These are phyloP conservation scores for Tribolium madens DNA, from an alignment of 1,140 invertebrate genomes.

Conservation along the genomic window DNA sequence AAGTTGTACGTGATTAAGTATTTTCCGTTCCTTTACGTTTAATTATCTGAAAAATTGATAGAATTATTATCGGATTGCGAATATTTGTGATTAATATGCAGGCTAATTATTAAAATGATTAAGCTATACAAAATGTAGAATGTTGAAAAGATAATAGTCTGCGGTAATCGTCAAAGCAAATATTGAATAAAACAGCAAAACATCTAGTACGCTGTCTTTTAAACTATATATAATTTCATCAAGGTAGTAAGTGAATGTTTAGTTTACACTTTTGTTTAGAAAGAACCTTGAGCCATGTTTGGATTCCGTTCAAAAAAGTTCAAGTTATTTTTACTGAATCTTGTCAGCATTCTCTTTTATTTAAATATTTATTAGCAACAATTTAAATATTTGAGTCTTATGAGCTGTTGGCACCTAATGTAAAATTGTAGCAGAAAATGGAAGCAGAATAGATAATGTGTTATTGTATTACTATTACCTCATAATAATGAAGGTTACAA, in stretches of 20 bases:
- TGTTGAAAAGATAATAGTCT: too few species aligned
- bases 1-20: too few species aligned
- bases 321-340: conserved; percentile 57
- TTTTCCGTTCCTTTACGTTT: too few species aligned
- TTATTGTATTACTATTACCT: conserved; percentile 53
- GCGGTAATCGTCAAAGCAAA: background rate
- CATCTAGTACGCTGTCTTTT: conserved; percentile 24
- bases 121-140: too few species aligned
- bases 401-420: conserved; percentile 51
- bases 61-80: too few species aligned
- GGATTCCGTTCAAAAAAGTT: conserved; percentile 57
- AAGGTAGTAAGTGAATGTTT: conserved; percentile 60
- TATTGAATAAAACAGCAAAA: background rate
- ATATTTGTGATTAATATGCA: too few species aligned
- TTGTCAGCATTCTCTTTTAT: conserved; percentile 57
- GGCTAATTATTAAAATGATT: too few species aligned
- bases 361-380: conserved; percentile 58
- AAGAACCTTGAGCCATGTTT: conserved; percentile 60
- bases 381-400: conserved; percentile 57
- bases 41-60: too few species aligned
- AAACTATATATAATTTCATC: conserved; percentile 52
- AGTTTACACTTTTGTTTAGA: conserved; percentile 60
- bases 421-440: conserved; percentile 9
- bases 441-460: too few species aligned
- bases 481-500: conserved; percentile 58